Base-by-base conservation (phyloP, 2,888 invertebrate species). In the Drosophila fulvimacula region DNA sequence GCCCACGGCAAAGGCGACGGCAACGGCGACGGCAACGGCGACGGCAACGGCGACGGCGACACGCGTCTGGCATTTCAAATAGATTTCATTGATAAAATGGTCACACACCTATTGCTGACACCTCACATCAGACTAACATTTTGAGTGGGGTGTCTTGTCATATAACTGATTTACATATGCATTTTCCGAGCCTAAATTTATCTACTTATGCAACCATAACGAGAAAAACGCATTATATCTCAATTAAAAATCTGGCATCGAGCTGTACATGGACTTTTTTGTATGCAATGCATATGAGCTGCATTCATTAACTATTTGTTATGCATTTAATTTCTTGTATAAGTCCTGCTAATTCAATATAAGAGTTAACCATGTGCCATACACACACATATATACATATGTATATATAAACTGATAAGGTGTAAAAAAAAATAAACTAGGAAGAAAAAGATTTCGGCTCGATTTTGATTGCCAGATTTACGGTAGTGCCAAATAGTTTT, bases 381-480 rank as follows among this genome's bases (percentile, higher is more conserved):
- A 27, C n/a, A n/a, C n/a, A 21, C 19, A 13, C 19, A 38, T 19
- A n/a, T 6, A 46, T 17, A 21, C 19, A 48, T 10, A 44, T 44
- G 9, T 15, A 49, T 10, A 27, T 17, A 34, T 56, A 55, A 11
- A 34, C 19, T 64, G 58, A 66, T 79, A 70, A 62, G 63, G 49
- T 48, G 57, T 42, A 17, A 56, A 41, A 36, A n/a, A 24, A 57
- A 42, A 38, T 15, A 19, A n/a, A 21, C 11, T 61, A 10, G 56
- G 48, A 32, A 62, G 76, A 78, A 73, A 73, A 30, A 62, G 75
- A 78, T 81, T 80, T 69, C 49, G 17, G 44, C 32, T 58, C 34
- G 56, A 69, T 68, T 75, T 70, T 68, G 62, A 61, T 51, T 53
- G 67, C 13, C 64, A 69, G 72, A 84, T 72, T 84, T 82, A 69